phyloP scores from a whole-genome alignment of 2,888 invertebrate species.

The Alloscopus bannaensis region DNA sequence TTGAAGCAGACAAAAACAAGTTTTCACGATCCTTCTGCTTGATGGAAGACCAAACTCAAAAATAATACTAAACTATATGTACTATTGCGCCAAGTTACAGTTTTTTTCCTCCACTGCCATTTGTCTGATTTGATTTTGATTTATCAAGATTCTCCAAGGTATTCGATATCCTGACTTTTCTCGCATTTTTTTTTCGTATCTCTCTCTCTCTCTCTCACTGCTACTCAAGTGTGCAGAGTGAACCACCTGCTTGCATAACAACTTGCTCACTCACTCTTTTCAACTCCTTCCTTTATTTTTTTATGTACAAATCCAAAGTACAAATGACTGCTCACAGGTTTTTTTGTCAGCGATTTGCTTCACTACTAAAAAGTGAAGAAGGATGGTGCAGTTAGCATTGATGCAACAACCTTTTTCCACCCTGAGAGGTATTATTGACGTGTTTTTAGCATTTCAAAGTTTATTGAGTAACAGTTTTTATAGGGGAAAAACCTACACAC shows the following conservation, averaged over 20 bases:
- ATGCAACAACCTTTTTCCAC: background rate
- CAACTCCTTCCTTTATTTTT: too few relatives aligned
- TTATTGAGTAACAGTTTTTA: background rate
- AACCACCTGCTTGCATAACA: background rate
- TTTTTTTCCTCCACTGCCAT: slow-evolving; percentile 57
- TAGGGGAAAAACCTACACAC: background rate
- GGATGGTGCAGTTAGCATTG: slow-evolving; percentile 4
- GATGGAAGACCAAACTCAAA: slow-evolving; percentile 53
- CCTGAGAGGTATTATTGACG: too few relatives aligned
- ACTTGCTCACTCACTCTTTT: background rate
- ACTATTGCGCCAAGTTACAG: slow-evolving; percentile 55
- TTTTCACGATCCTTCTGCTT: slow-evolving; percentile 53
- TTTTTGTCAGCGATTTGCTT: too few relatives aligned
- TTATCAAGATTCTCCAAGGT: slow-evolving; percentile 62
- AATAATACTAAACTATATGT: slow-evolving; percentile 57
- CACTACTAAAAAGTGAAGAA: background rate
- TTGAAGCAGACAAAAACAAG: slow-evolving; percentile 52
- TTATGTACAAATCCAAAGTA: too few relatives aligned
- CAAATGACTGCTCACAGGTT: too few relatives aligned
- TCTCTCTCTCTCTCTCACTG: background rate
- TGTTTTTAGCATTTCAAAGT: too few relatives aligned
- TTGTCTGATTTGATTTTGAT: slow-evolving; percentile 65
- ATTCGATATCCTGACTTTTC: slow-evolving; percentile 32
- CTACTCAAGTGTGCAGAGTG: background rate
- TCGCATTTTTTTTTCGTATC: slow-evolving; percentile 8